Evolutionary conservation across 2,797 vertebrate species (phyloP), one percentile per base, ranked within the genome.

Genomic region (Platalea minor): DNA sequence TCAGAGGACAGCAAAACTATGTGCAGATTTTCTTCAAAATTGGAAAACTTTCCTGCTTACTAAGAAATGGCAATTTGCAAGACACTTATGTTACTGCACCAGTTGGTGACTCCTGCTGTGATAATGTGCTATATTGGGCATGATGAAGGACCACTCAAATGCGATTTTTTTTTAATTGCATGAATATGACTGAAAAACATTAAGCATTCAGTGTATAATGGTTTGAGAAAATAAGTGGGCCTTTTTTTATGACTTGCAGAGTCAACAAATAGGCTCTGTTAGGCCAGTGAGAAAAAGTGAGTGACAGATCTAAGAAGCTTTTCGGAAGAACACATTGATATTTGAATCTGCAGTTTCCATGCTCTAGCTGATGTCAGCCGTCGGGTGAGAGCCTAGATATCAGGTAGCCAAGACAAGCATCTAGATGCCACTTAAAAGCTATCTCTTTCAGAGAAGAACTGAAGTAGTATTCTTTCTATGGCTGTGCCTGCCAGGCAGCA

Each of bases 391-490:
- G 91, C 93, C 93, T 94, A 57, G 51, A 33, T 95, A 95, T 96
- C 96, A 95, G 63, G 95, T 97, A 96, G 96, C 95, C 96, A 96
- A 97, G 95, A 94, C 94, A 97, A 97, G 94, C 96, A 94, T 85
- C 85, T 92, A 91, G 80, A 85, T 96, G 86, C 93, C 93, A 93
- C 91, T 96, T 91, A 68, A 95, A 95, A 94, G 83, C 67, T 95
- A 96, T 96, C 94, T 96, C 63, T 96, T 96, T 96, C 93, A 95
- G 95, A 85, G 84, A 96, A 92, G 90, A 89, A 95, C 91, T 96
- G 88, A 96, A 95, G 79, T 69, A 51, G 83, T 65, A 85, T 96
- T 96, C 94, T 97, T 94, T 50, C 61, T 86, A 51, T 3, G 37
- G 31, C 70, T 91, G n/a, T 64, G 86, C 84, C 90, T 95, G 93